phyloP scores from a whole-genome alignment of 2,797 vertebrate genomes.

The Bradypus variegatus region DNA sequence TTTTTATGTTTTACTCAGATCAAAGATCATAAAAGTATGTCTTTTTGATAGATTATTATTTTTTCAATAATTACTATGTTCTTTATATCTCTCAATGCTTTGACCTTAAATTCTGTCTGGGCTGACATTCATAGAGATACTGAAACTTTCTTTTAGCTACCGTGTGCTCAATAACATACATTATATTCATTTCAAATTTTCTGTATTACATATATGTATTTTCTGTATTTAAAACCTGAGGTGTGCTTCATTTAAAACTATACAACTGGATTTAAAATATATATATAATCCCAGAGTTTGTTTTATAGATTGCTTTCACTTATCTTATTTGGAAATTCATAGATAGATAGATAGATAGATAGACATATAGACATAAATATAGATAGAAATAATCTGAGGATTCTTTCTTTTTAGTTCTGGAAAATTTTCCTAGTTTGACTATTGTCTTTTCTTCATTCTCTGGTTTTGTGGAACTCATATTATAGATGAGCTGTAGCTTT shows the following conservation, averaged over 20 bases:
- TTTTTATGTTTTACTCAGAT: not conserved
- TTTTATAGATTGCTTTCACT: not conserved
- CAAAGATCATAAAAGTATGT: not conserved
- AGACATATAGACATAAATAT: too few relatives aligned
- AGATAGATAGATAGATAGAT: too few relatives aligned
- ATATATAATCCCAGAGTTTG: not conserved
- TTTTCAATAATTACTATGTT: not conserved
- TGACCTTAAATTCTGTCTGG: constrained; percentile 1
- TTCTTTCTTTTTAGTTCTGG: not conserved
- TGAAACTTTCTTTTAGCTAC: not conserved
- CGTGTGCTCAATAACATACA: not conserved
- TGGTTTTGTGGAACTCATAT: not conserved
- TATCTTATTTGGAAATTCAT: not conserved
- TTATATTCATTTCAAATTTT: not conserved
- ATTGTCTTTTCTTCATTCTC: not conserved
- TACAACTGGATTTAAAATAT: not conserved
- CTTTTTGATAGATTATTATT: not conserved
- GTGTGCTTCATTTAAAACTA: not conserved
- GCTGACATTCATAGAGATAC: not conserved
- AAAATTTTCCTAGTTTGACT: not conserved
- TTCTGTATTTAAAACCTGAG: not conserved
- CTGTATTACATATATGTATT: not conserved
- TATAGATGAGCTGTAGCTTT: not conserved
- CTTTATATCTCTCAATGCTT: not conserved
- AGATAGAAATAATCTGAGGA: not conserved